Evolutionary conservation across 2,113 vertebrate species (phyloP).

Genomic region (Mormyrus iriodes): DNA sequence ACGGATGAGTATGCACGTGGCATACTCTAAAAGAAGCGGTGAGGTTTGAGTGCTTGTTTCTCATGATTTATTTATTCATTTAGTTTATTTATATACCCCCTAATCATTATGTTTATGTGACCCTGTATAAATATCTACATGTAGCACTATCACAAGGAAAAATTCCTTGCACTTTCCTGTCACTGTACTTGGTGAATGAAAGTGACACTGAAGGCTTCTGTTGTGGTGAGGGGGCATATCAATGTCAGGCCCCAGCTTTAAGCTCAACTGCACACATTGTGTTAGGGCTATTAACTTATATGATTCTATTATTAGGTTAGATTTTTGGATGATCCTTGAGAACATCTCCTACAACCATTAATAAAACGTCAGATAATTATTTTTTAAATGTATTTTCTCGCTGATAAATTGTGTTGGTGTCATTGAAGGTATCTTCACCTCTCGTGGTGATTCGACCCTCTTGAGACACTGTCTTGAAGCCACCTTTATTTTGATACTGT

Average conservation of each 20-base stretch:
- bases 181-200: neutral
- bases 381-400: neutral
- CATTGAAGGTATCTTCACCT: neutral
- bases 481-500: neutral
- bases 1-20: neutral
- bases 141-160: neutral
- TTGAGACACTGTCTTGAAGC: neutral
- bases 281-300: neutral
- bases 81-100: neutral
- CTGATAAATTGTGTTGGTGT: neutral
- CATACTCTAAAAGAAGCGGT: neutral
- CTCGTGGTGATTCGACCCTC: neutral
- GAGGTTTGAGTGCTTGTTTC: conserved; percentile 1
- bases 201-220: neutral
- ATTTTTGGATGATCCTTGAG: neutral
- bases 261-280: neutral
- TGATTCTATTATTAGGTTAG: neutral
- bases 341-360: neutral
- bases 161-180: neutral
- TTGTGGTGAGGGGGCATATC: neutral
- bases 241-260: neutral
- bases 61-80: neutral
- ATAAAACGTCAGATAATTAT: neutral
- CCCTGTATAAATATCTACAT: neutral
- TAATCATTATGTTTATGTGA: conserved; percentile 1